These are phyloP conservation scores for Anthopleura xanthogrammica DNA, from an alignment of 92 coral and sea anemone species.

Conservation along the genomic window DNA sequence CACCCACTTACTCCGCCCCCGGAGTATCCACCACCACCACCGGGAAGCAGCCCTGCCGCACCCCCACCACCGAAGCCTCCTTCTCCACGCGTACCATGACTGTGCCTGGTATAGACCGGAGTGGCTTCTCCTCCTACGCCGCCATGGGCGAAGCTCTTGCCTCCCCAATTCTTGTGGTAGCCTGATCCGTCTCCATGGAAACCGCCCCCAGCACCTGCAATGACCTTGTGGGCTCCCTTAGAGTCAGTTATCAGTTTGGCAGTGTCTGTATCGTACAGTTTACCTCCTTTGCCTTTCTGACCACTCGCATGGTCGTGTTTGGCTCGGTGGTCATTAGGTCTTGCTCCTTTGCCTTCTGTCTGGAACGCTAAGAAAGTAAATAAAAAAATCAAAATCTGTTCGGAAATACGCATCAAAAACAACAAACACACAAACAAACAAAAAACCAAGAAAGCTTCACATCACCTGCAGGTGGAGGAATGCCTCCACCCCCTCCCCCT, in stretches of 20 bases:
- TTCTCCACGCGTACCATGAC: slow-evolving; percentile 65
- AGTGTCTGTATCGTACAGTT: slow-evolving; percentile 62
- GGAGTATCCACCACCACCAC: slow-evolving; percentile 94
- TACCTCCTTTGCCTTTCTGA: slow-evolving; percentile 73
- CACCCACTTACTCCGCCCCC: slow-evolving; percentile 94
- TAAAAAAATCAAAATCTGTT: too few species aligned
- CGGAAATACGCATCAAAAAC: neutral
- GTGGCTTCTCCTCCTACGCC: slow-evolving; percentile 82
- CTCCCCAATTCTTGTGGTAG: slow-evolving; percentile 74
- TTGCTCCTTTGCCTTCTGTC: slow-evolving; percentile 66
- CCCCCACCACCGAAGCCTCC: slow-evolving; percentile 99
- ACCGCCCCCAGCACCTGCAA: slow-evolving; percentile 99
- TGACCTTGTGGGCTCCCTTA: slow-evolving; percentile 65
- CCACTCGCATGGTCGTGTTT: slow-evolving; percentile 60
- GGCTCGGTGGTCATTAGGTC: slow-evolving; percentile 47
- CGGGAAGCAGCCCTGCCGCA: slow-evolving; percentile 91
- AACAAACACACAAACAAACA: too few species aligned
- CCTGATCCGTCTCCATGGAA: slow-evolving; percentile 72
- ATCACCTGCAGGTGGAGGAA: slow-evolving; percentile 73
- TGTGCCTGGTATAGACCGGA: slow-evolving; percentile 36
- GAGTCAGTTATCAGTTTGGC: slow-evolving; percentile 48
- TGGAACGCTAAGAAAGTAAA: neutral
- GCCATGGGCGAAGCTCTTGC: slow-evolving; percentile 75
- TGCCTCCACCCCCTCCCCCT: slow-evolving; percentile 98
- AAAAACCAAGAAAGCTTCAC: neutral